Evolutionary conservation across 2,113 vertebrate species (phyloP).

Genomic region (Lepus timidus): DNA sequence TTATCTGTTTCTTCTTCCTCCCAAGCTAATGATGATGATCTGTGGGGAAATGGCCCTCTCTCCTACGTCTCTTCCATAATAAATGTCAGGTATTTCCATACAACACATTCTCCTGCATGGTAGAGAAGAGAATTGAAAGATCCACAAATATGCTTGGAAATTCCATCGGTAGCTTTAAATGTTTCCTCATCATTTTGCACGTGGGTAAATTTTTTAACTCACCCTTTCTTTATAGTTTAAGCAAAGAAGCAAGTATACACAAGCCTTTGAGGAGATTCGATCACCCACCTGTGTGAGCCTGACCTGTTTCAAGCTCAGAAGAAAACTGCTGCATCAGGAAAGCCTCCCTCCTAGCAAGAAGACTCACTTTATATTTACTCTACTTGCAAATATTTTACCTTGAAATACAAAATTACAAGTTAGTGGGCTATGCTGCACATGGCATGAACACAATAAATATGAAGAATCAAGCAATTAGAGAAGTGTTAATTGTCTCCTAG

Average conservation of each 20-base stretch:
- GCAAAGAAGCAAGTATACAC: background rate
- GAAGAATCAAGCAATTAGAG: background rate
- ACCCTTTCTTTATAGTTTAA: background rate
- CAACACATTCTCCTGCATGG: background rate
- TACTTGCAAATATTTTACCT: slow-evolving; percentile 6
- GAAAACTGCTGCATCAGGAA: background rate
- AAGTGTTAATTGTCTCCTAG: background rate
- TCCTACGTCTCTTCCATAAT: background rate
- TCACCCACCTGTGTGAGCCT: background rate
- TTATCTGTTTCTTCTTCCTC: background rate
- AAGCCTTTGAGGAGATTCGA: background rate
- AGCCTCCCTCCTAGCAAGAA: background rate
- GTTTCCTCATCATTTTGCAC: background rate
- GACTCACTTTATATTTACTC: background rate
- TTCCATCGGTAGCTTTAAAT: background rate
- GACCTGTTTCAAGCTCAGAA: background rate
- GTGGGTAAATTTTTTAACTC: background rate
- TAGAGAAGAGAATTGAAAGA: background rate
- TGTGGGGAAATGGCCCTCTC: background rate
- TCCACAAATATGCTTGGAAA: background rate
- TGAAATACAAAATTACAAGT: slow-evolving; percentile 39
- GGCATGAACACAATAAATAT: background rate
- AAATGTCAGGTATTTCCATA: background rate
- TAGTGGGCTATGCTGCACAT: background rate
- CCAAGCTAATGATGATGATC: background rate